Conservation (phyloP, 2,113 vertebrate species). For the Pterocles burchelli region DNA sequence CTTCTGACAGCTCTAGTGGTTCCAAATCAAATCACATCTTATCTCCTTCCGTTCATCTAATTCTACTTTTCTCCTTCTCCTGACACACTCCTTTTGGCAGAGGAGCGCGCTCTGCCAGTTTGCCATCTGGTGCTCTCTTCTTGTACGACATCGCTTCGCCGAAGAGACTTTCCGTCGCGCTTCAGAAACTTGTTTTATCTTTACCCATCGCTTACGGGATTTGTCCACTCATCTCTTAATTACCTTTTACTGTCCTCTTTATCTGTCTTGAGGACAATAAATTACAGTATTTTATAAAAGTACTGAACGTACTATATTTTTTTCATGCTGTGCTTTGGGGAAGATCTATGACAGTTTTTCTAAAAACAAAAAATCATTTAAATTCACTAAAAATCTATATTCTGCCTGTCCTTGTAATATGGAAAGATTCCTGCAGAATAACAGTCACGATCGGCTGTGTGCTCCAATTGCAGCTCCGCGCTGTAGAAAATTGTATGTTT, state of each 20-base stretch:
- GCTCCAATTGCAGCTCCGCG: neutral
- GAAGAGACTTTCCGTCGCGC: constrained; percentile 35
- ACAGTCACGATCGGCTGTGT: neutral
- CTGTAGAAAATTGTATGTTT: neutral
- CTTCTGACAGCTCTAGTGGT: constrained; percentile 60
- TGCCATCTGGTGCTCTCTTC: constrained; percentile 58
- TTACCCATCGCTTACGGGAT: neutral
- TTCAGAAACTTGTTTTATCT: constrained; percentile 31
- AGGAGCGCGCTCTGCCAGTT: constrained; percentile 41
- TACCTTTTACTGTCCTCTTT: neutral
- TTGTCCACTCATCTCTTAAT: constrained; percentile 8
- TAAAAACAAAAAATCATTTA: constrained; percentile 14
- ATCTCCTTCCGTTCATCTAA: constrained; percentile 61
- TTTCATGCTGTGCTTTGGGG: neutral
- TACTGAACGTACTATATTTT: neutral
- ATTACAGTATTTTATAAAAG: fast-evolving
- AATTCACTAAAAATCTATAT: constrained; percentile 29
- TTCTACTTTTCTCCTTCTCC: constrained; percentile 56
- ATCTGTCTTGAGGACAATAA: fast-evolving
- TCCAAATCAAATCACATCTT: constrained; percentile 64
- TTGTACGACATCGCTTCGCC: neutral
- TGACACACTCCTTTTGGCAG: constrained; percentile 59
- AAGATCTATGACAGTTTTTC: neutral
- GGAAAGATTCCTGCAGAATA: neutral
- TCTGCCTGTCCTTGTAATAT: neutral